Evolutionary conservation across 2,888 invertebrate species (phyloP).

Genomic region (Pristionchus arcanus): DNA sequence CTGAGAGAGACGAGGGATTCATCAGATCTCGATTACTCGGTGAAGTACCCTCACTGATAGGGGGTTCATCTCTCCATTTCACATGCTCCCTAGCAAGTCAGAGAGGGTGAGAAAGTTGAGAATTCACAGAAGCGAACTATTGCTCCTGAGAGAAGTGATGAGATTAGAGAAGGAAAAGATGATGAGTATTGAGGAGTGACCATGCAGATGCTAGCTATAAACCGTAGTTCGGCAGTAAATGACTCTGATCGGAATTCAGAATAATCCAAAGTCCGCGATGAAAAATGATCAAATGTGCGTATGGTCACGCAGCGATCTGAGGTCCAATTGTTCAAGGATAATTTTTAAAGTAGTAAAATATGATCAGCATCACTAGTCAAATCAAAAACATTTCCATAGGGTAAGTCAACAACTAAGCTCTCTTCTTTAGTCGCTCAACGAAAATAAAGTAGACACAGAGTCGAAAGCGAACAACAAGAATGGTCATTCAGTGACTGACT

Average conservation of each 20-base stretch:
- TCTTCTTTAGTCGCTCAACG: not conserved
- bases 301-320: too few species aligned
- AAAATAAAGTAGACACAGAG: not conserved
- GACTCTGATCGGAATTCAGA: not conserved
- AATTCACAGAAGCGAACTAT: too few species aligned
- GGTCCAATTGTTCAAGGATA: too few species aligned
- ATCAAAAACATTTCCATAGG: not conserved
- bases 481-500: not conserved
- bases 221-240: not conserved
- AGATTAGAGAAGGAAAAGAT: too few species aligned
- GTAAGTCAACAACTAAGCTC: not conserved
- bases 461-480: not conserved
- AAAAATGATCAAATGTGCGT: not conserved
- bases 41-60: too few species aligned
- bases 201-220: not conserved
- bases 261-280: not conserved
- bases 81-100: not conserved
- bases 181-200: too few species aligned
- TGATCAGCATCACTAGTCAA: not conserved
- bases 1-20: not conserved
- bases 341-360: too few species aligned
- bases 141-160: too few species aligned
- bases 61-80: not conserved
- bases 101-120: too few species aligned
- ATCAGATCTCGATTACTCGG: too few species aligned